Conservation (phyloP, 2,113 vertebrate species). For the Castor canadensis region DNA sequence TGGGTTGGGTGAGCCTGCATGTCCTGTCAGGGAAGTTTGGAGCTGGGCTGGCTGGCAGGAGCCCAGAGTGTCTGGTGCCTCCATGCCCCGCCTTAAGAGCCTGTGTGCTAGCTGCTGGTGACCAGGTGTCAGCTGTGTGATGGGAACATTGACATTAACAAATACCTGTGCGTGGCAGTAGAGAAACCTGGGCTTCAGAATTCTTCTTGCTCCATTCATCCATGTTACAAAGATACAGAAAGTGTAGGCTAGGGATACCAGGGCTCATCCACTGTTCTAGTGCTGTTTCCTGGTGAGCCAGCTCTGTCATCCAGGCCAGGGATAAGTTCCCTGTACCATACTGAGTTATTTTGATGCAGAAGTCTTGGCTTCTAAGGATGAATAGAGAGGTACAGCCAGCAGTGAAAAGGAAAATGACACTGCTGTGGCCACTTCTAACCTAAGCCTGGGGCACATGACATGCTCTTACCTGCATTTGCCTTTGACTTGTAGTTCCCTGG, state of each 20-base stretch:
- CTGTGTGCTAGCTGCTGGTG: background rate
- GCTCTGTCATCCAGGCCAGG: background rate
- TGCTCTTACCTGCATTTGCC: background rate
- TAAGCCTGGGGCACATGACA: background rate
- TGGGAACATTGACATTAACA: no score
- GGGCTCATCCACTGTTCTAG: accelerated
- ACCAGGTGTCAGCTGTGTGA: background rate
- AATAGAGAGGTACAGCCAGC: background rate
- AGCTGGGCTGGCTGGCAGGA: background rate
- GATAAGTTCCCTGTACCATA: accelerated
- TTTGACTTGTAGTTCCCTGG: background rate
- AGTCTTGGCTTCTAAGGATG: background rate
- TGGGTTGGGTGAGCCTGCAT: background rate
- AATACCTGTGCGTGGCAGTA: background rate
- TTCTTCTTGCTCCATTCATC: background rate
- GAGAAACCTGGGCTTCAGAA: background rate
- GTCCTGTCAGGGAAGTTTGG: background rate
- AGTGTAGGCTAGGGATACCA: background rate
- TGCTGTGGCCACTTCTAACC: no score
- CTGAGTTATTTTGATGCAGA: background rate
- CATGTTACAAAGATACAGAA: background rate
- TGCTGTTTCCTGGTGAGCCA: background rate
- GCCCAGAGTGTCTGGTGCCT: background rate
- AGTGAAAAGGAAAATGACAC: background rate
- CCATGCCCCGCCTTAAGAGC: background rate